These are phyloP conservation scores for Malacoraja senta DNA, from an alignment of 2,797 vertebrate genomes.

Conservation along the genomic window DNA sequence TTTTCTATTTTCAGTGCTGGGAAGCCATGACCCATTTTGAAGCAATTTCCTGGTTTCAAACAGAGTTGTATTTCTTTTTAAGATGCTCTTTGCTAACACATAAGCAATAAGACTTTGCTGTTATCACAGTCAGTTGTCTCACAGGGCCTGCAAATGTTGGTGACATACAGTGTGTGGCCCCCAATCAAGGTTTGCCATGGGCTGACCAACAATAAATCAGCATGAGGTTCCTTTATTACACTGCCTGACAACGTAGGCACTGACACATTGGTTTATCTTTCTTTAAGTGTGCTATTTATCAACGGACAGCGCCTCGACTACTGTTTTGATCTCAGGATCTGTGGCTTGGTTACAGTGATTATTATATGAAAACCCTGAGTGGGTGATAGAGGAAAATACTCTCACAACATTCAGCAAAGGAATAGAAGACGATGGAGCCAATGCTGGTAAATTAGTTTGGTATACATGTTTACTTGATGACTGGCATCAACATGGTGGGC, in stretches of 20 bases:
- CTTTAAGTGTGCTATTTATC: neutral
- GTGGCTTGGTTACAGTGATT: neutral
- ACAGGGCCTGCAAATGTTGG: neutral
- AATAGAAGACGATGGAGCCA: too few relatives aligned
- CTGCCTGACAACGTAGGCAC: neutral
- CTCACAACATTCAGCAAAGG: too few relatives aligned
- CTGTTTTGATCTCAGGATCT: neutral
- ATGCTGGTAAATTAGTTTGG: too few relatives aligned
- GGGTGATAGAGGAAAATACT: too few relatives aligned
- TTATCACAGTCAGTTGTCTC: neutral
- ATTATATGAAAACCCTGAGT: neutral
- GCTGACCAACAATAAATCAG: neutral
- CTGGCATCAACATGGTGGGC: too few relatives aligned
- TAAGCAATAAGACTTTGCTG: neutral
- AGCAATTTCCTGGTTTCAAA: neutral
- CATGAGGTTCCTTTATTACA: neutral
- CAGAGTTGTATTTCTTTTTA: neutral
- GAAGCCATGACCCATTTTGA: neutral
- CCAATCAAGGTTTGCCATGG: neutral
- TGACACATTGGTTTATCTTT: neutral
- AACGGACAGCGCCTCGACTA: neutral
- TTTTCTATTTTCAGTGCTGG: neutral
- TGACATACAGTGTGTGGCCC: neutral
- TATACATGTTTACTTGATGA: too few relatives aligned
- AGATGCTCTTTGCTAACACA: conserved; percentile 10